Evolutionary conservation across 2,113 vertebrate species (phyloP).

Genomic region (Oenanthe oenanthe): DNA sequence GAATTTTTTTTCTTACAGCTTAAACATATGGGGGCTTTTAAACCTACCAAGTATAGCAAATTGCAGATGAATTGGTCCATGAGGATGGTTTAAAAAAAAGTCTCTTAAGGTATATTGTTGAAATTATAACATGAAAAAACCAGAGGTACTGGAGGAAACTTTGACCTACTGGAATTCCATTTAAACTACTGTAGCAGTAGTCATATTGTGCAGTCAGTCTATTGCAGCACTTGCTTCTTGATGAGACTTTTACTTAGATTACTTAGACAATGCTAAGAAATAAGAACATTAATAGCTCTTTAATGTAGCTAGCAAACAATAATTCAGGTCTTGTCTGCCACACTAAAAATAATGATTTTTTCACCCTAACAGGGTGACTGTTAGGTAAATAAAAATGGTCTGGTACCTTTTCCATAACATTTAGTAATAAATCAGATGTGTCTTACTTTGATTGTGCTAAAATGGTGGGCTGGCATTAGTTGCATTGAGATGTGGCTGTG

Average conservation of each 20-base stretch:
- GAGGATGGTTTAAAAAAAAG: slow-evolving; percentile 48
- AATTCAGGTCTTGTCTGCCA: background rate
- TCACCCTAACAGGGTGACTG: background rate
- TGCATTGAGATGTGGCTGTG: background rate
- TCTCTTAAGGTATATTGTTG: slow-evolving; percentile 60
- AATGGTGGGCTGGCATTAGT: background rate
- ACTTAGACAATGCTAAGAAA: background rate
- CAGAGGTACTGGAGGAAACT: slow-evolving; percentile 47
- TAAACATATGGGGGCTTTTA: slow-evolving; percentile 73
- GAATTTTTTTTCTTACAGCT: slow-evolving; percentile 73
- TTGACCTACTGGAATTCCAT: slow-evolving; percentile 60
- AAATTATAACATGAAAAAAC: slow-evolving; percentile 35
- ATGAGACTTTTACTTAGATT: background rate
- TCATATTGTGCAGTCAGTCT: background rate
- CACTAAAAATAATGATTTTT: accelerated
- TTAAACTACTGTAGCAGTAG: slow-evolving; percentile 76
- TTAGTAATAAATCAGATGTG: background rate
- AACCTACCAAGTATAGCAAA: slow-evolving; percentile 76
- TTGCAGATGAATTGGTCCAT: slow-evolving; percentile 78
- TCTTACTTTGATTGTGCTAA: background rate
- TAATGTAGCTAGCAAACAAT: background rate
- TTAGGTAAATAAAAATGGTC: background rate
- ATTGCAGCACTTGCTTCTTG: background rate
- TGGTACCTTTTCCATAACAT: background rate
- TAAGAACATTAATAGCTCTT: background rate